Base-by-base conservation (phyloP, 2,797 vertebrate species). In the Ficedula albicollis region DNA sequence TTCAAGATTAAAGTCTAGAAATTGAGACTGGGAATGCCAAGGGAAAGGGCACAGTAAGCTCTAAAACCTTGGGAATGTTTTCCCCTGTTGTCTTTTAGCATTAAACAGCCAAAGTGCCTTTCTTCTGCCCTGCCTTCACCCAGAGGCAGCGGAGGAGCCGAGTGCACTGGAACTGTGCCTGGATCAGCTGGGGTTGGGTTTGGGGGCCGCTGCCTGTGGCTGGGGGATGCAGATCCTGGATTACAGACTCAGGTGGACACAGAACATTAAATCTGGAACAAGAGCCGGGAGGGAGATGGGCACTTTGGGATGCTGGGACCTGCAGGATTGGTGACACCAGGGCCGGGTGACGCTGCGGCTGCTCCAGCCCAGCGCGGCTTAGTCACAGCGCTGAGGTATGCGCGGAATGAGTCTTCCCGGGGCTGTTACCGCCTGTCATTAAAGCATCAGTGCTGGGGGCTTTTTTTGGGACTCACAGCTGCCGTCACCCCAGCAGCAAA, bases 401-500 rank as follows among this genome's bases (percentile, higher is more conserved):
- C 8, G 1, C 3, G 4, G 74, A 7, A 43, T 62, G 79, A 92
- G n/a, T 29, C 91, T 29, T 66, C 83, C 49, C 27, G 4, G 93
- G 72, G 89, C 91, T 46, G 43, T 25, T 84, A 32, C 72, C 11
- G 8, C 93, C 93, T 75, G 89, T 51, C 76, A 59, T 84, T 55
- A 92, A 68, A 46, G 55, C 85, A 39, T 59, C 60, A 2, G 60
- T 1, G 29, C 63, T 11, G 78, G 59, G 84, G 17, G 5, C 0
- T 46, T 81, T 93, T 78, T 93, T 87, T 80, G 79, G 96, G 79
- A 80, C 76, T 85, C 12, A 2, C 66, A 60, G 88, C 89, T 92
- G 96, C 88, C 16, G 63, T 86, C 86, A 81, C 84, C 34, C 70
- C 75, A 21, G 90, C 89, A 48, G 90, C 39, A 4, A 70, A 41